These are phyloP conservation scores for Siderastrea siderea DNA, from an alignment of 92 coral and sea anemone species.

Conservation along the genomic window DNA sequence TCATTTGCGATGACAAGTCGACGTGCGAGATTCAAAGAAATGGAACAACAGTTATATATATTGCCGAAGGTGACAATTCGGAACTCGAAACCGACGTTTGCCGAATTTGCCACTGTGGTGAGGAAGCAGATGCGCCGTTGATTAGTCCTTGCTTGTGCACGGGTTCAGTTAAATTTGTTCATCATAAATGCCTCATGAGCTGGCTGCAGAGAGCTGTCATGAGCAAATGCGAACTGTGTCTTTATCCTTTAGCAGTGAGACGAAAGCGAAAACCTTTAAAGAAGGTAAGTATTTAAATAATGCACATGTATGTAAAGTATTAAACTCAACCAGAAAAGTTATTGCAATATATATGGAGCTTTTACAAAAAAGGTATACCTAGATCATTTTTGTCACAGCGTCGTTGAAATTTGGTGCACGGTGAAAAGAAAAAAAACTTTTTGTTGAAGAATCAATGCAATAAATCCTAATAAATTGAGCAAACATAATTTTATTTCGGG, in stretches of 20 bases:
- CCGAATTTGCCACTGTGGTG: slow-evolving; percentile 93
- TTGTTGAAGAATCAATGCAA: too few species aligned
- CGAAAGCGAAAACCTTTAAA: slow-evolving; percentile 84
- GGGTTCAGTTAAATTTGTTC: slow-evolving; percentile 92
- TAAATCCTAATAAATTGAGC: too few species aligned
- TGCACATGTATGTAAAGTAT: background rate
- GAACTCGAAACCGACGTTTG: slow-evolving; percentile 75
- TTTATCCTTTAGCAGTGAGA: slow-evolving; percentile 81
- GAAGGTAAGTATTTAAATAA: slow-evolving; percentile 73
- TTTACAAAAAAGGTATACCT: too few species aligned
- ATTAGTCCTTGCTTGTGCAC: slow-evolving; percentile 96
- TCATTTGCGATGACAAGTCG: background rate
- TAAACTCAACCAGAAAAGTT: background rate
- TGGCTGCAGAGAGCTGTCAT: slow-evolving; percentile 93
- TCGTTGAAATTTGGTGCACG: too few species aligned
- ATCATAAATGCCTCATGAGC: slow-evolving; percentile 91
- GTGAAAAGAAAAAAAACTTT: too few species aligned
- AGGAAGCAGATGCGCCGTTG: slow-evolving; percentile 67
- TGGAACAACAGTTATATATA: slow-evolving; percentile 4
- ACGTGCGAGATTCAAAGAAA: background rate
- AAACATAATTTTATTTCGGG: background rate
- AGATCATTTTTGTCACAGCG: too few species aligned
- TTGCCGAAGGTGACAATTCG: slow-evolving; percentile 32
- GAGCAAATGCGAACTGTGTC: slow-evolving; percentile 94
- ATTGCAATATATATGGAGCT: too few species aligned